Evolutionary conservation across 2,113 vertebrate species (phyloP).

Genomic region (Lycaon pictus): DNA sequence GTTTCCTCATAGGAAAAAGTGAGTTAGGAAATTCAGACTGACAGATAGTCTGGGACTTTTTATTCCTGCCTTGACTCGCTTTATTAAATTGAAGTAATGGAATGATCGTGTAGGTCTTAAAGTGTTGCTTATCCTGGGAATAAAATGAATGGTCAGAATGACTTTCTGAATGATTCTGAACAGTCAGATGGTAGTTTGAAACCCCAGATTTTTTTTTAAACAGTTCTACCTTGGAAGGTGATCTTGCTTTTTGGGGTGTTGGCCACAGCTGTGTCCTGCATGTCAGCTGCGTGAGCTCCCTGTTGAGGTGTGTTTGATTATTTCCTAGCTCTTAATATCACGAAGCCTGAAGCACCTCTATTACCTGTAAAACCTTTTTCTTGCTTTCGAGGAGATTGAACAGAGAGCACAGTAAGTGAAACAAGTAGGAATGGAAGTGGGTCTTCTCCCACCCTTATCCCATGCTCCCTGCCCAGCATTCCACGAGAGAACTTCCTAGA

Average conservation of each 20-base stretch:
- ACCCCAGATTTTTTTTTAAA: background rate
- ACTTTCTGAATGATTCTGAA: slow-evolving; percentile 60
- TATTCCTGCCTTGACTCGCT: background rate
- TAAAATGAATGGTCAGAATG: background rate
- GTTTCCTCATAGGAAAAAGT: slow-evolving; percentile 39
- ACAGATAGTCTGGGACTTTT: slow-evolving; percentile 37
- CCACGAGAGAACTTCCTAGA: slow-evolving; percentile 11
- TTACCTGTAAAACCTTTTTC: background rate
- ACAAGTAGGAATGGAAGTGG: background rate
- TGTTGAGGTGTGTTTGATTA: background rate
- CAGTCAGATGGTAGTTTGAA: slow-evolving; percentile 16
- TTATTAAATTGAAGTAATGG: background rate
- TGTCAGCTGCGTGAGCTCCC: background rate
- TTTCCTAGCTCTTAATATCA: background rate
- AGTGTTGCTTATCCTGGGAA: background rate
- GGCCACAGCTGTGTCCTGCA: background rate
- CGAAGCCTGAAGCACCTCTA: background rate
- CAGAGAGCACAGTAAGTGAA: background rate
- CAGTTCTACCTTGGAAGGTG: background rate
- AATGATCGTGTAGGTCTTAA: background rate
- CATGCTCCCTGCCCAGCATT: background rate
- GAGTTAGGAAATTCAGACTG: slow-evolving; percentile 12
- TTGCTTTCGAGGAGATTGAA: background rate
- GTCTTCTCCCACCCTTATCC: background rate
- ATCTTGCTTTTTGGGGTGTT: background rate